Evolutionary conservation across 37 sponge, comb jelly and placozoan genomes (phyloP).

Genomic region (Spongia lamella): DNA sequence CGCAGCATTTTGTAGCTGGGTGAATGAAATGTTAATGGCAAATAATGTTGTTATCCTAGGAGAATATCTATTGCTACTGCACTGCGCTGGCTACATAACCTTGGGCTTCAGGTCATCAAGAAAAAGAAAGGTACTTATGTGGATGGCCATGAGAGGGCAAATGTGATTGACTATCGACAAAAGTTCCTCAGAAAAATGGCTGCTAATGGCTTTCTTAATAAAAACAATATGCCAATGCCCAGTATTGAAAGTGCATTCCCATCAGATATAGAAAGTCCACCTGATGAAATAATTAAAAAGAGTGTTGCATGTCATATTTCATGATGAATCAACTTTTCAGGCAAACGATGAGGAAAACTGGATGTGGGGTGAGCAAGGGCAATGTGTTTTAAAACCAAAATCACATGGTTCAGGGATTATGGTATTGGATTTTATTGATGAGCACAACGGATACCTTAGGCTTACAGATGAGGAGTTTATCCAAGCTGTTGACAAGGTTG

Average conservation of each 20-base stretch:
- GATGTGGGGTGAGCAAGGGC: no score
- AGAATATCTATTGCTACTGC: conserved; percentile 1
- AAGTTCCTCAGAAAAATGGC: conserved; percentile 4
- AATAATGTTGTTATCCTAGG: background rate
- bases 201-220: conserved; percentile 1
- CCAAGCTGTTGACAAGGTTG: no score
- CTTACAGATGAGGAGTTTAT: no score
- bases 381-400: no score
- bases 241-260: background rate
- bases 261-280: background rate
- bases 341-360: no score
- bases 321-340: conserved; percentile 31
- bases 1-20: background rate
- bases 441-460: no score
- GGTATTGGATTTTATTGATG: no score
- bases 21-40: background rate
- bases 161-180: background rate
- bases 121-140: no score
- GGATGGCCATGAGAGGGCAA: no score
- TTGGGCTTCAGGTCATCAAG: no score
- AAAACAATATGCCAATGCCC: background rate
- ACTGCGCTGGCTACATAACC: no score
- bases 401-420: no score
- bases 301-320: conserved; percentile 17
- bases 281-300: conserved; percentile 7